Evolutionary conservation across 2,113 vertebrate species (phyloP).

Genomic region (Mesitornis unicolor): DNA sequence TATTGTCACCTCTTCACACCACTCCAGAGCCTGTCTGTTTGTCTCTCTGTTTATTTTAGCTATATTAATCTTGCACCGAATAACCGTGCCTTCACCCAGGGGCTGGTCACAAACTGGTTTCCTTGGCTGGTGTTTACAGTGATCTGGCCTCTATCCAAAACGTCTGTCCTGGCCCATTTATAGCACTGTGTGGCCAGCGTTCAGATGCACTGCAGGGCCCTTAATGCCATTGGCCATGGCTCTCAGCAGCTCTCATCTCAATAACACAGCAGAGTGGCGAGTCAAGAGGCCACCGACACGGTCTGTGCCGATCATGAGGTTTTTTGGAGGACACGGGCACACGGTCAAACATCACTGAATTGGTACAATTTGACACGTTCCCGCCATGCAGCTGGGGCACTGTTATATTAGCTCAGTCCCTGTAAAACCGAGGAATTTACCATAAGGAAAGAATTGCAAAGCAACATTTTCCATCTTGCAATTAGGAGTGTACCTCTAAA

Average conservation of each 20-base stretch:
- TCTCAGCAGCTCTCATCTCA: slow-evolving; percentile 18
- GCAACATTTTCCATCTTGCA: background rate
- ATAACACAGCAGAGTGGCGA: background rate
- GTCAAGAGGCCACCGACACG: background rate
- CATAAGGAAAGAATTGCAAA: background rate
- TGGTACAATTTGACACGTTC: background rate
- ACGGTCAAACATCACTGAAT: background rate
- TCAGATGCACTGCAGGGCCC: background rate
- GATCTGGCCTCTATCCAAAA: background rate
- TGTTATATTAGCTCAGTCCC: background rate
- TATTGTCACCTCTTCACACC: background rate
- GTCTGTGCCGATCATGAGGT: background rate
- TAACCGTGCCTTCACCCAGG: background rate
- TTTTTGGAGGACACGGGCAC: background rate
- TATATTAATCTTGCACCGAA: background rate
- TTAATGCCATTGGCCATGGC: background rate
- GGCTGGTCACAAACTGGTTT: background rate
- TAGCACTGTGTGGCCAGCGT: background rate
- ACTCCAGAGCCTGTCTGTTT: background rate
- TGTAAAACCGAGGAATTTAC: background rate
- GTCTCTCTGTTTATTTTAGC: background rate
- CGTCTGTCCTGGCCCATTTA: background rate
- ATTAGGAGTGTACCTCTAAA: background rate
- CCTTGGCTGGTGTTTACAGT: background rate
- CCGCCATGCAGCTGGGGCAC: background rate